Base-by-base conservation (phyloP, 2,113 vertebrate genomes). In the Crypturellus undulatus region DNA sequence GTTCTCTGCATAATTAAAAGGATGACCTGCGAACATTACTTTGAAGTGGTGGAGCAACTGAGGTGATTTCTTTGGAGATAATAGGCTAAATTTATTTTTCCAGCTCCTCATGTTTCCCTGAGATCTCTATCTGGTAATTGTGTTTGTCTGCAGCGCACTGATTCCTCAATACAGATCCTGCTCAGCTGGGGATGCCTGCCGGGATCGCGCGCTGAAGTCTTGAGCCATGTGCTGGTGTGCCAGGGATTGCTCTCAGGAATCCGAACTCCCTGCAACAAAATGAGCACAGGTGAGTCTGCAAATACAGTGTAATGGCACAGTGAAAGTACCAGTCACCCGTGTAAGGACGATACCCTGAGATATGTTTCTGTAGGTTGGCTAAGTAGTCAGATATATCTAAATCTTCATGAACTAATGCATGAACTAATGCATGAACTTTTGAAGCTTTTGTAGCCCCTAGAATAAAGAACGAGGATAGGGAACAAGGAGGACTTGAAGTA, bases 91-190 rank as follows among this genome's bases (percentile, higher is more conserved):
- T 81, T 81, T 93, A 68, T 90, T 96, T 89, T 90, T 54, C 10
- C 62, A 89, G 72, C 58, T 76, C 28, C 77, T 90, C 60, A 43
- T 83, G 77, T 84, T 92, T 96, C 79, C 2, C 2, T 65, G 83
- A 95, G 95, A 96, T 96, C 17, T 88, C 82, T 95, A 94, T 96
- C 93, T 79, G 16, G 80, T 95, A 94, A 96, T 94, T 96, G 93
- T 92, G 71, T 90, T 95, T 95, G 94, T 93, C 94, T 76, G 88
- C 77, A 40, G 83, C 0, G 43, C 34, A 28, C 52, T 28, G 90
- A 90, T 43, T 45, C 90, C 65, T 93, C 83, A 70, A 30, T 12
- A 71, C 1, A 22, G 83, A 42, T 90, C 65, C 83, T 79, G 62
- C 92, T 72, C 30, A 58, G 59, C 32, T 42, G 20, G 22, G 6